phyloP scores from a whole-genome alignment of 2,113 vertebrate species.

The Sigmodon hispidus region DNA sequence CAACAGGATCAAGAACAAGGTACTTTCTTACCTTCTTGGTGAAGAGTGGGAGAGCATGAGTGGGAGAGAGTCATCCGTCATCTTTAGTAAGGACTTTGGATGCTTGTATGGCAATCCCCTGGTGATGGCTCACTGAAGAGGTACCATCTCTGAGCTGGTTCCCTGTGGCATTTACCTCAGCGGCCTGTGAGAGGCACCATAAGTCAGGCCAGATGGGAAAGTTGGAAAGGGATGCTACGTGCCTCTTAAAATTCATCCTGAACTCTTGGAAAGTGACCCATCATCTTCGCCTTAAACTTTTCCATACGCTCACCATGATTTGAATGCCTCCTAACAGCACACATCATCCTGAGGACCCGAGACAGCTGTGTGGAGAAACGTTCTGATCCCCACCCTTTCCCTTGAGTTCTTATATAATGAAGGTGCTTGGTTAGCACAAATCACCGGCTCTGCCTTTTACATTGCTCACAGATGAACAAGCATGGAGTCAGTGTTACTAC shows the following conservation, averaged over 20 bases:
- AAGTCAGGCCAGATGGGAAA: neutral
- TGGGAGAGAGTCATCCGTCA: neutral
- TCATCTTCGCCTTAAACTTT: constrained; percentile 74
- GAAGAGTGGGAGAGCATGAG: neutral
- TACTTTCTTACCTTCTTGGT: neutral
- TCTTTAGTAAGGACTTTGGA: neutral
- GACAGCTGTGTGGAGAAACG: constrained; percentile 67
- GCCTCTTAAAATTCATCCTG: constrained; percentile 24
- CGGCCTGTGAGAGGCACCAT: fast-evolving
- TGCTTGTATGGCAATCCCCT: neutral
- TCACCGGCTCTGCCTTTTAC: constrained; percentile 66
- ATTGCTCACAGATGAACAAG: constrained; percentile 70
- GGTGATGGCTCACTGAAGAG: neutral
- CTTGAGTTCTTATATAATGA: constrained; percentile 74
- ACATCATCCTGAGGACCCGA: constrained; percentile 71
- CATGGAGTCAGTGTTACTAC: constrained; percentile 29
- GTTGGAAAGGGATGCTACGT: neutral
- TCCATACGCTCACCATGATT: constrained; percentile 71
- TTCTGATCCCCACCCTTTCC: constrained; percentile 74
- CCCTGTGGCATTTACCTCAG: neutral
- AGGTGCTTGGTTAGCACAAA: constrained; percentile 77
- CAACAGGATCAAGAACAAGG: neutral
- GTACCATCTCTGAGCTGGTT: neutral
- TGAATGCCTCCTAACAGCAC: constrained; percentile 70
- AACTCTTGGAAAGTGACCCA: constrained; percentile 68